These are phyloP conservation scores for Danio kyathit DNA, from an alignment of 2,797 vertebrate species.

Conservation along the genomic window DNA sequence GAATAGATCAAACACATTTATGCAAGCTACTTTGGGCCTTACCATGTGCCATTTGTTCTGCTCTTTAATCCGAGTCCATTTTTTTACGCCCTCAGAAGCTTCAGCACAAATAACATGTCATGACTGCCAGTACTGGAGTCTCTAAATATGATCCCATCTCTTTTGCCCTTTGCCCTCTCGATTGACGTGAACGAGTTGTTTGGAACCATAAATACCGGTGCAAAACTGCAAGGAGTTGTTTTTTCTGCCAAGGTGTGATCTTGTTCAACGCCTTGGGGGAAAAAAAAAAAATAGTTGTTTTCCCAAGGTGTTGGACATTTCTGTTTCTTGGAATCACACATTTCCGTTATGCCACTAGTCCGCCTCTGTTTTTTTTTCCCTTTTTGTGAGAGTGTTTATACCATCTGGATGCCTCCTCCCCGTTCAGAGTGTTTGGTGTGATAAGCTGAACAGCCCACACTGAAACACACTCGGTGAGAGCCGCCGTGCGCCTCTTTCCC, in stretches of 20 bases:
- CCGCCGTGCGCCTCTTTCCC: slow-evolving; percentile 14
- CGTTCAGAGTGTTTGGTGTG: slow-evolving; percentile 44
- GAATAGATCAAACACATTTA: neutral
- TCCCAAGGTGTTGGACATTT: slow-evolving; percentile 29
- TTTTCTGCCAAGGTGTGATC: slow-evolving; percentile 17
- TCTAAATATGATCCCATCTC: neutral
- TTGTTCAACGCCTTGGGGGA: neutral
- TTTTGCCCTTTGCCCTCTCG: slow-evolving; percentile 4
- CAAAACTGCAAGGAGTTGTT: slow-evolving; percentile 13
- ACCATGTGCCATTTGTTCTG: neutral
- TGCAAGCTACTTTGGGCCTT: neutral
- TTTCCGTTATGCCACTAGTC: slow-evolving; percentile 30
- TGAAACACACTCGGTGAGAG: slow-evolving; percentile 18
- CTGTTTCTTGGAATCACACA: slow-evolving; percentile 37
- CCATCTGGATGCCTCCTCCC: slow-evolving; percentile 40
- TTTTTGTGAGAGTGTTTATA: slow-evolving; percentile 25
- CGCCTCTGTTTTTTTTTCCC: neutral
- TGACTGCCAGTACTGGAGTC: neutral
- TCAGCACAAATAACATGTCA: slow-evolving; percentile 17
- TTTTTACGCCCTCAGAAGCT: slow-evolving; percentile 15
- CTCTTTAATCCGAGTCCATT: neutral
- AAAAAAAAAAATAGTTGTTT: slow-evolving; percentile 24
- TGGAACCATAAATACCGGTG: slow-evolving; percentile 10
- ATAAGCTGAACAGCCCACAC: slow-evolving; percentile 48
- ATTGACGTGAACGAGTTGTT: neutral